Evolutionary conservation across 2,113 vertebrate genomes (phyloP), one percentile per base, ranked within the genome.

Genomic region (Vulpes ferrilata): DNA sequence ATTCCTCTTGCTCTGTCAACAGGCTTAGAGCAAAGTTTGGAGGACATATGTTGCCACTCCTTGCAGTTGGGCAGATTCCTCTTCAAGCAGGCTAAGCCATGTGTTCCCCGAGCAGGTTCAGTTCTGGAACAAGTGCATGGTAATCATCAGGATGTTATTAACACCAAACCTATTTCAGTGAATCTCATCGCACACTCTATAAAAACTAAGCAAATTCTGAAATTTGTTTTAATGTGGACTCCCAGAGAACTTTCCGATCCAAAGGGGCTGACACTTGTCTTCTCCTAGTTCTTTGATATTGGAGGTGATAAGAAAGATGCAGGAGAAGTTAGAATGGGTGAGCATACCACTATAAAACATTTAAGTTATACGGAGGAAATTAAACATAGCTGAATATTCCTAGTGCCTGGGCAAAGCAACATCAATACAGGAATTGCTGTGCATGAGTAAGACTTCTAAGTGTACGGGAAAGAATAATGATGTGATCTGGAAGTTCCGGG

Each of bases 401-500:
- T 53, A 51, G 60, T 25, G 3, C 35, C n/a, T n/a, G 4, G 32
- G 65, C 38, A 27, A 19, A 80, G 20, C 0, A 7, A 38, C 10
- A 5, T 65, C 27, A 22, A 0, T 20, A 3, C 5, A 48, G 20
- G 2, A 25, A 15, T 51, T 19, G 5, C 20, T 51, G 2, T 22
- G 4, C 0, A 1, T 55, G 27, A 51, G 15, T 11, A n/a, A 71
- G 48, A 23, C 32, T 6, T 5, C 0, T 2, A 2, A 9, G 12
- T 9, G 6, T 2, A 2, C 4, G 9, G 0, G 11, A 6, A 43
- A 60, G 43, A n/a, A 25, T 35, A 6, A 4, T 12, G 53, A 15
- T 0, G 0, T 4, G 17, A 5, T 9, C 32, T 65, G 27, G 22
- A 10, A 30, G 4, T 38, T 43, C 16, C 0, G 11, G 32, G 27